These are phyloP conservation scores for Sarotherodon lohbergeri DNA, from an alignment of 2,113 vertebrate species.

Conservation along the genomic window DNA sequence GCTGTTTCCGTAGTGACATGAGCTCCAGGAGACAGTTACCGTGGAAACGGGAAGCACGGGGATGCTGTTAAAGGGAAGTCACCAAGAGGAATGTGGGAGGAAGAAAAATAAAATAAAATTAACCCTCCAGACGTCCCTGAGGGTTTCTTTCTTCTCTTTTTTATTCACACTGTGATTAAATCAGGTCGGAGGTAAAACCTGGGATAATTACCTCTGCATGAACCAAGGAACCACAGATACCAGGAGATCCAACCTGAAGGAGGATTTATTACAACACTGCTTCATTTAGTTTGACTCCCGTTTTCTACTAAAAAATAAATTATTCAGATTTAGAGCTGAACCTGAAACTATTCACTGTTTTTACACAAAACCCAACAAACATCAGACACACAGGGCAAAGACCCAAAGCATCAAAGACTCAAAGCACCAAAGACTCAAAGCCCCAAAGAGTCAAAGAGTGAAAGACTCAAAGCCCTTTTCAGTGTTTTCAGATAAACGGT, in stretches of 20 bases:
- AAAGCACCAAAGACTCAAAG: background rate
- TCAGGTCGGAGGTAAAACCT: background rate
- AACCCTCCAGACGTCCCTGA: background rate
- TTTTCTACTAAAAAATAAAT: background rate
- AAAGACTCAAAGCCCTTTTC: background rate
- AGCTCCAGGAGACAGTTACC: background rate
- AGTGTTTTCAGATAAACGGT: background rate
- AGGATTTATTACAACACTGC: background rate
- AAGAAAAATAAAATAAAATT: background rate
- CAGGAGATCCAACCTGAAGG: background rate
- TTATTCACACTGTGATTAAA: background rate
- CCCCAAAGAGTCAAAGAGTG: background rate
- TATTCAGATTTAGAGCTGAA: background rate
- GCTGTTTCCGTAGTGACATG: background rate
- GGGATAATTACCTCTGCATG: background rate
- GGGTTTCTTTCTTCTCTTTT: background rate
- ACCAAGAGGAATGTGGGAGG: background rate
- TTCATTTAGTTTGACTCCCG: background rate
- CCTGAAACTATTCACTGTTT: background rate
- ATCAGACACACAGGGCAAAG: background rate
- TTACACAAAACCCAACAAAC: background rate
- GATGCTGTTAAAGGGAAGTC: background rate
- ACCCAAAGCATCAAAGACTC: background rate
- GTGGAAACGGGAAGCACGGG: background rate
- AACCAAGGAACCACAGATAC: background rate